Evolutionary conservation across 1,140 invertebrate genomes (phyloP).

Genomic region (Pogonognathellus flavescens): DNA sequence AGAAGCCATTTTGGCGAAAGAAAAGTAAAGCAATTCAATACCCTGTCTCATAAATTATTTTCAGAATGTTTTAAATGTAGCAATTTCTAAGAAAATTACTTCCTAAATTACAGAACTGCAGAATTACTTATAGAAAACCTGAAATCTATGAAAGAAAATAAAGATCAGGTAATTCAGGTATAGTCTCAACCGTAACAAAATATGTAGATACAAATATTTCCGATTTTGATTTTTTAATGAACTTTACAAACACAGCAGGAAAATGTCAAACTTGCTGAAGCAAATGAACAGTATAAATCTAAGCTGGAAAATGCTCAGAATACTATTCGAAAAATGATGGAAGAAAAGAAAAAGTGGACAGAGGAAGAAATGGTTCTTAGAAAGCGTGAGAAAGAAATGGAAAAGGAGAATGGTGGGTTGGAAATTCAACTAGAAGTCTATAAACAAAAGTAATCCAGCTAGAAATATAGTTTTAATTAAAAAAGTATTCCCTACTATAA

Average conservation of each 20-base stretch:
- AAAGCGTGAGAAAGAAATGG: neutral
- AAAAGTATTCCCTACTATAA: too few relatives aligned
- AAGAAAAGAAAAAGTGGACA: neutral
- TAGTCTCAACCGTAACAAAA: too few relatives aligned
- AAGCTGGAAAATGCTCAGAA: conserved; percentile 17
- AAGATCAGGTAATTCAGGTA: neutral
- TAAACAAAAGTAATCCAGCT: neutral
- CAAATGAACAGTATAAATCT: neutral
- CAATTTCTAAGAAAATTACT: too few relatives aligned
- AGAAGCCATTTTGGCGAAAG: neutral
- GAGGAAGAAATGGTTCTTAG: neutral
- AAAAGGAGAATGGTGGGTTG: neutral
- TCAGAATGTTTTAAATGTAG: too few relatives aligned
- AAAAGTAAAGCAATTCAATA: too few relatives aligned
- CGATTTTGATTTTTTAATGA: neutral
- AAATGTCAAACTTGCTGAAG: neutral
- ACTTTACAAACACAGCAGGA: neutral
- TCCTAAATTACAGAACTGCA: neutral
- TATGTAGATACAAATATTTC: too few relatives aligned
- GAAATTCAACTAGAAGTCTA: neutral
- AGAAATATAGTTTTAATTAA: neutral
- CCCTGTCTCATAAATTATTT: too few relatives aligned
- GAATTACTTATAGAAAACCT: neutral
- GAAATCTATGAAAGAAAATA: neutral
- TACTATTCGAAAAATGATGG: neutral